phyloP scores from a whole-genome alignment of 2,888 invertebrate genomes.

The Zaprionus lineosus region DNA sequence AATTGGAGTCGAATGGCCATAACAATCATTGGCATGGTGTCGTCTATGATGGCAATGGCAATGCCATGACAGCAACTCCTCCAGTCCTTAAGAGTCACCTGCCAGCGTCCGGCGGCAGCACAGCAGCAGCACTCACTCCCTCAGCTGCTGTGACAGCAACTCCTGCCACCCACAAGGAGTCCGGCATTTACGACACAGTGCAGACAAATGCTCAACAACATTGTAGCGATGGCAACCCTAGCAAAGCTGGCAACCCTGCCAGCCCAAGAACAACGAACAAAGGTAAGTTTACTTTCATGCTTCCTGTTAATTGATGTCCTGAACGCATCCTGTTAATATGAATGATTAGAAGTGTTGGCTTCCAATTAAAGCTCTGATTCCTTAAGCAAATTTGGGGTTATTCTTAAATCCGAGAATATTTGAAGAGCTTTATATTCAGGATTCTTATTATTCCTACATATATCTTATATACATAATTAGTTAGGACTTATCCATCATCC shows the following conservation, averaged over 20 bases:
- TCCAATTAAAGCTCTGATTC: no score
- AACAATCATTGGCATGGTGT: slow-evolving; percentile 74
- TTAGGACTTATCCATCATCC: no score
- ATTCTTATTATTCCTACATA: no score
- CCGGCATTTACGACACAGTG: slow-evolving; percentile 65
- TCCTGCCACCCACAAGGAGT: slow-evolving; percentile 44
- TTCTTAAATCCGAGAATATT: no score
- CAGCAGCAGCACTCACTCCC: neutral
- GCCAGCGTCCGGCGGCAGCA: no score
- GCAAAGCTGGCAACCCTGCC: slow-evolving; percentile 40
- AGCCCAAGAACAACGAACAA: slow-evolving; percentile 46
- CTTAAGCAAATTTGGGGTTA: no score
- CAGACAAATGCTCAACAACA: slow-evolving; percentile 54
- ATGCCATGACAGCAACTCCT: slow-evolving; percentile 46
- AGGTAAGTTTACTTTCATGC: slow-evolving; percentile 52
- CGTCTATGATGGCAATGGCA: slow-evolving; percentile 64
- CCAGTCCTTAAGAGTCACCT: neutral
- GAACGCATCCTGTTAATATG: no score
- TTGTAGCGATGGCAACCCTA: slow-evolving; percentile 43
- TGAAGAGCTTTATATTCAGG: no score
- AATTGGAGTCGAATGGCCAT: slow-evolving; percentile 51
- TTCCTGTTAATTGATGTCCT: slow-evolving; percentile 25
- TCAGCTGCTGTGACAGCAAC: slow-evolving; percentile 8
- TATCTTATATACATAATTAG: no score
- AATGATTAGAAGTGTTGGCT: no score